Evolutionary conservation across 2,888 invertebrate genomes (phyloP).

Genomic region (Ectropis crepuscularia): DNA sequence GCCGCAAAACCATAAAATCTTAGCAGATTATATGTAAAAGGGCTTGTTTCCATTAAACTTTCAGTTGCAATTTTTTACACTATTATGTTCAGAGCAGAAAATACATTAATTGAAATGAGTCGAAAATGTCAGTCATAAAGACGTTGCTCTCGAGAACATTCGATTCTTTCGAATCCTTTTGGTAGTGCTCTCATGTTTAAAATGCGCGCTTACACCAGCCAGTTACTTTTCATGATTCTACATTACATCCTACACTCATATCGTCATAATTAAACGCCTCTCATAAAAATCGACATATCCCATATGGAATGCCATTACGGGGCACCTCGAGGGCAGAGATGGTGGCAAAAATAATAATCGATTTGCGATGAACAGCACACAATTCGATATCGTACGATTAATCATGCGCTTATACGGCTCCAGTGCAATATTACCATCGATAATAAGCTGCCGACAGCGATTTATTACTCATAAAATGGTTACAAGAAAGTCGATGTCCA

Average conservation of each 20-base stretch:
- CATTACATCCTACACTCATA: constrained; percentile 30
- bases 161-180: constrained; percentile 9
- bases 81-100: neutral
- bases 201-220: constrained; percentile 14
- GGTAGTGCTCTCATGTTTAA: neutral
- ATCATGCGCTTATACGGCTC: constrained; percentile 66
- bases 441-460: constrained; percentile 63
- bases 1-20: constrained; percentile 29
- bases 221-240: constrained; percentile 35
- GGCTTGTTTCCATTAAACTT: constrained; percentile 29
- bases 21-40: constrained; percentile 25
- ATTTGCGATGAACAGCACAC: constrained; percentile 59
- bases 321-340: constrained; percentile 45
- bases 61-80: constrained; percentile 16
- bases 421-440: constrained; percentile 59
- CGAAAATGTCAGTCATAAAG: neutral
- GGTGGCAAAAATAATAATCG: constrained; percentile 56
- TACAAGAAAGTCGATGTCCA: constrained; percentile 40
- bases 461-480: constrained; percentile 56
- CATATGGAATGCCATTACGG: constrained; percentile 52
- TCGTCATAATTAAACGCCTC: constrained; percentile 38
- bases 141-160: neutral
- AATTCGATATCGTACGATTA: constrained; percentile 67
- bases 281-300: constrained; percentile 49
- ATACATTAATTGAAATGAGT: constrained; percentile 9